These are phyloP conservation scores for Engraulis encrasicolus DNA, from an alignment of 2,113 vertebrate species.

Conservation along the genomic window DNA sequence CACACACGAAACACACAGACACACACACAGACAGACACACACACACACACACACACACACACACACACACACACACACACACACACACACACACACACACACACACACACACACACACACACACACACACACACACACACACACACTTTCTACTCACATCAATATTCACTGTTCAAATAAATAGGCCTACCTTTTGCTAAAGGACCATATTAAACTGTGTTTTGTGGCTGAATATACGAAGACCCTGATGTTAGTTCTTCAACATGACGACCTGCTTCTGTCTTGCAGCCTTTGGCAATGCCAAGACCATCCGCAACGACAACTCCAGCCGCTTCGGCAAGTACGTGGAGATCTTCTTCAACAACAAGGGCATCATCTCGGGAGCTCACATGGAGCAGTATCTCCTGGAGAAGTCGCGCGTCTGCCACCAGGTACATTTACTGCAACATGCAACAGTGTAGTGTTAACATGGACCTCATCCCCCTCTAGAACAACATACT, in stretches of 20 bases:
- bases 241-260: not conserved
- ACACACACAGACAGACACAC: too few species aligned
- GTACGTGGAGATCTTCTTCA: conserved; percentile 93
- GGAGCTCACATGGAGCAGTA: conserved; percentile 91
- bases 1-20: not conserved
- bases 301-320: conserved; percentile 92
- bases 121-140: too few species aligned
- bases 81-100: too few species aligned
- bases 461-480: too few species aligned
- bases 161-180: too few species aligned
- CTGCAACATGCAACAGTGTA: too few species aligned
- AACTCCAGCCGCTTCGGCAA: conserved; percentile 99
- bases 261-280: not conserved
- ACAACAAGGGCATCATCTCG: conserved; percentile 80
- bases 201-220: too few species aligned
- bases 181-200: too few species aligned
- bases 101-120: too few species aligned
- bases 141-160: too few species aligned
- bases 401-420: conserved; percentile 93
- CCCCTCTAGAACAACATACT: too few species aligned
- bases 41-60: too few species aligned
- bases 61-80: not conserved
- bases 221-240: not conserved
- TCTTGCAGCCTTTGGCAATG: conserved; percentile 90
- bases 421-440: conserved; percentile 86